A percentile compares a stretch with the other conserved stretches of the same genome.
Evolutionary conservation across 2,888 invertebrate genomes (phyloP).

Genomic region (Tribolium freemani): DNA sequence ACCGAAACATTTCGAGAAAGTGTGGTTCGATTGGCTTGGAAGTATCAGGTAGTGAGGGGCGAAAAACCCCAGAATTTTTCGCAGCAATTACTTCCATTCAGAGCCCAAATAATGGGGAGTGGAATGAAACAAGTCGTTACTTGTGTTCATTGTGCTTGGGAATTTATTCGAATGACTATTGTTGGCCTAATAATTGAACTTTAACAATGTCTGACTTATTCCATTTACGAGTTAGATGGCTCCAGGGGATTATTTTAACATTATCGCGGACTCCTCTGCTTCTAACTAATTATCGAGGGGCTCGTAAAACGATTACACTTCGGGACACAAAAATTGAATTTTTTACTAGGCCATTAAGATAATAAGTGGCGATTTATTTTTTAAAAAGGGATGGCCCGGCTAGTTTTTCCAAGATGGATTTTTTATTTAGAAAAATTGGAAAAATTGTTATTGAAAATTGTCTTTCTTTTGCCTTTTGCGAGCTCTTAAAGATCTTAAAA

Average conservation of each 20-base stretch:
- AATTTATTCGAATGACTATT: conserved; percentile 40
- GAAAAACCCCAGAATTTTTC: conserved; percentile 22
- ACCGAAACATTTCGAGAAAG: conserved; percentile 87
- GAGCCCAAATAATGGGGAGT: conserved; percentile 28
- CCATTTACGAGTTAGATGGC: conserved; percentile 8
- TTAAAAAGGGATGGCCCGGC: not conserved
- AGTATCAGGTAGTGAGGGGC: conserved; percentile 76
- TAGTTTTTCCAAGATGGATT: not conserved
- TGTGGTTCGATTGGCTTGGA: conserved; percentile 97
- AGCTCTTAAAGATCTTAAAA: too few species aligned
- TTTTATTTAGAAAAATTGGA: too few species aligned
- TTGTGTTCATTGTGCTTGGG: conserved; percentile 34
- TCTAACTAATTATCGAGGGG: not conserved
- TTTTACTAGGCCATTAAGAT: not conserved
- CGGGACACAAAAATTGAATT: not conserved
- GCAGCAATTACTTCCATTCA: conserved; percentile 35
- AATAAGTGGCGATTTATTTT: not conserved
- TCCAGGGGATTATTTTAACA: conserved; percentile 11
- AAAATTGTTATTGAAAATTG: too few species aligned
- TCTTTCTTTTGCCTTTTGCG: too few species aligned
- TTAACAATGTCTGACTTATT: conserved; percentile 25
- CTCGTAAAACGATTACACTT: not conserved
- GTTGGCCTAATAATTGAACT: conserved; percentile 30
- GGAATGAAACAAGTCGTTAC: conserved; percentile 41
- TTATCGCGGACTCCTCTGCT: not conserved